Evolutionary conservation across 2,888 invertebrate species (phyloP).

Genomic region (Lasioglossum vierecki): DNA sequence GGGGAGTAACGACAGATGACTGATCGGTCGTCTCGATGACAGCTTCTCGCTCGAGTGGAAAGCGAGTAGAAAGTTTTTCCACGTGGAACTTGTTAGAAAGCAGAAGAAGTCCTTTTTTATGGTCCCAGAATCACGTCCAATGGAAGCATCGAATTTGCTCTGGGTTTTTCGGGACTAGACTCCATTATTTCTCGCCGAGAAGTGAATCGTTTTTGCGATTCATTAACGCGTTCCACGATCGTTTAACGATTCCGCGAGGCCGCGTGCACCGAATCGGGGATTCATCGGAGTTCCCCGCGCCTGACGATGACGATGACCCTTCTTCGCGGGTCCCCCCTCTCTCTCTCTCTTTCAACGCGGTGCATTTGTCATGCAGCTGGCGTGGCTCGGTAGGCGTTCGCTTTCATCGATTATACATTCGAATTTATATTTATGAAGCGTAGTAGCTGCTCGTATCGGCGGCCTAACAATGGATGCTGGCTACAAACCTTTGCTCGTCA

Average conservation of each 20-base stretch:
- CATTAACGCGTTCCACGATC: not conserved
- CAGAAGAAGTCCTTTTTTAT: not conserved
- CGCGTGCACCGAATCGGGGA: slow-evolving; percentile 16
- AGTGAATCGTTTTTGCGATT: not conserved
- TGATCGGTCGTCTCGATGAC: slow-evolving; percentile 24
- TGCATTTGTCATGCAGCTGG: slow-evolving; percentile 68
- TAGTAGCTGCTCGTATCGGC: slow-evolving; percentile 69
- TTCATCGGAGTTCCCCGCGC: not conserved
- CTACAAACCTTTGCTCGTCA: slow-evolving; percentile 67
- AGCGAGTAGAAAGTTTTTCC: slow-evolving; percentile 4
- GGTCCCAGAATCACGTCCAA: not conserved
- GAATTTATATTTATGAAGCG: slow-evolving; percentile 80
- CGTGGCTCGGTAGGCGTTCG: slow-evolving; percentile 69
- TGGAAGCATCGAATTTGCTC: not conserved
- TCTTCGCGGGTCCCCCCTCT: not conserved
- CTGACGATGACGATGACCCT: slow-evolving; percentile 50
- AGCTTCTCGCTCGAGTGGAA: not conserved
- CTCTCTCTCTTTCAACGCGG: not conserved
- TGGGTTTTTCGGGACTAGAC: not conserved
- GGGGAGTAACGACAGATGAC: slow-evolving; percentile 19
- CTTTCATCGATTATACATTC: slow-evolving; percentile 82
- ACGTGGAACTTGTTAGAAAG: not conserved
- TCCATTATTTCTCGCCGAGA: not conserved
- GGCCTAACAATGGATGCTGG: slow-evolving; percentile 75
- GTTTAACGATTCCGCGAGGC: not conserved